Evolutionary conservation across 2,888 invertebrate genomes (phyloP).

Genomic region (Hoplodrina blanda): DNA sequence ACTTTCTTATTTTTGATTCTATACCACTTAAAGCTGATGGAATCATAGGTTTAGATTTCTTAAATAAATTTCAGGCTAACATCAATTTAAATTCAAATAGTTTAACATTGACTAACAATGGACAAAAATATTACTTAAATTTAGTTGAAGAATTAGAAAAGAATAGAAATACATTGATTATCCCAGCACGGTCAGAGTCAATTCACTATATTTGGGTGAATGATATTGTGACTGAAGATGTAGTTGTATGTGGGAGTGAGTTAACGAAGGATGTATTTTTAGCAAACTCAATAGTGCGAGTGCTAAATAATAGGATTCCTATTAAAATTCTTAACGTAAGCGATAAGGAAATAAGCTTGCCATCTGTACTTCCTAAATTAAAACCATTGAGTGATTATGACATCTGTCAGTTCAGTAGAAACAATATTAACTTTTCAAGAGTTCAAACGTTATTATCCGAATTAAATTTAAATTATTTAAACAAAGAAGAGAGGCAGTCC

Average conservation of each 20-base stretch:
- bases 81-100: no score
- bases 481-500: not conserved
- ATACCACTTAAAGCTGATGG: no score
- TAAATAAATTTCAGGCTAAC: no score
- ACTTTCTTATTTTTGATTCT: no score
- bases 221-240: no score
- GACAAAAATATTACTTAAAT: no score
- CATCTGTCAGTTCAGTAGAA: not conserved
- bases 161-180: no score
- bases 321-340: not conserved
- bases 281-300: not conserved
- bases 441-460: not conserved
- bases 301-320: not conserved
- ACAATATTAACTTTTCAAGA: not conserved
- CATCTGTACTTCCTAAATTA: not conserved
- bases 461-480: constrained; percentile 3
- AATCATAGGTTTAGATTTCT: no score
- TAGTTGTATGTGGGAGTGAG: not conserved
- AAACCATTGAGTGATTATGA: not conserved
- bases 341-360: not conserved
- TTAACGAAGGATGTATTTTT: not conserved
- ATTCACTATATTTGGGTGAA: no score
- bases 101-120: no score
- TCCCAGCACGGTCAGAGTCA: no score
- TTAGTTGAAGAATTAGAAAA: no score